Percentiles rank a stretch among this genome's conserved stretches.
phyloP scores from a whole-genome alignment of 92 coral and sea anemone genomes.

The Zoanthus sociatus region DNA sequence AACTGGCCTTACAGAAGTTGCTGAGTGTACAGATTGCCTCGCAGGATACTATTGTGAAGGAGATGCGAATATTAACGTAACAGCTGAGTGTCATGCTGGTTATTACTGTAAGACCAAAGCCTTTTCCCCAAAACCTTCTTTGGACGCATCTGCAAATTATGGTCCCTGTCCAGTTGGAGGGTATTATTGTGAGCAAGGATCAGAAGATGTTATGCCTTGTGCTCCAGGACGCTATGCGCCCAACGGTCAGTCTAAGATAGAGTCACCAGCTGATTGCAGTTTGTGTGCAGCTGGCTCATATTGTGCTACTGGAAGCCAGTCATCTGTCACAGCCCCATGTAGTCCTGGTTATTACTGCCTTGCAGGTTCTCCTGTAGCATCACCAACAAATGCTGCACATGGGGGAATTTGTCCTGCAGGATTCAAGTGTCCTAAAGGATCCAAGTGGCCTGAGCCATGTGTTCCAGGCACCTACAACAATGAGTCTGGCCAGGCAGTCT shows the following conservation, averaged over 20 bases:
- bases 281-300: slow-evolving; percentile 82
- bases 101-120: slow-evolving; percentile 87
- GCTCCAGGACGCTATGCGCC: slow-evolving; percentile 90
- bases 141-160: slow-evolving; percentile 67
- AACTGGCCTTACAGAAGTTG: slow-evolving; percentile 58
- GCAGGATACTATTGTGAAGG: slow-evolving; percentile 87
- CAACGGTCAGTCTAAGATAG: slow-evolving; percentile 61
- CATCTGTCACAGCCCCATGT: slow-evolving; percentile 67
- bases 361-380: slow-evolving; percentile 80
- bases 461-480: slow-evolving; percentile 83
- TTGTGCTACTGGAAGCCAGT: slow-evolving; percentile 86
- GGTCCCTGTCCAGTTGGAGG: slow-evolving; percentile 96
- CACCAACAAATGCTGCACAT: slow-evolving; percentile 72
- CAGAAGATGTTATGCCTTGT: slow-evolving; percentile 72
- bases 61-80: slow-evolving; percentile 62
- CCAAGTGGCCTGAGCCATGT: slow-evolving; percentile 86
- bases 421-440: slow-evolving; percentile 77
- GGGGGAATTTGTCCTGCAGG: slow-evolving; percentile 95
- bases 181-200: slow-evolving; percentile 78
- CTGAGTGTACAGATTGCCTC: slow-evolving; percentile 83
- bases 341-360: slow-evolving; percentile 87
- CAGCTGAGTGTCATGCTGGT: slow-evolving; percentile 84
- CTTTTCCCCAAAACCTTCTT: slow-evolving; percentile 60
- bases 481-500: slow-evolving; percentile 78
- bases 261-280: slow-evolving; percentile 75